phyloP scores from a whole-genome alignment of 2,113 vertebrate genomes.

The Rhinopithecus roxellana region DNA sequence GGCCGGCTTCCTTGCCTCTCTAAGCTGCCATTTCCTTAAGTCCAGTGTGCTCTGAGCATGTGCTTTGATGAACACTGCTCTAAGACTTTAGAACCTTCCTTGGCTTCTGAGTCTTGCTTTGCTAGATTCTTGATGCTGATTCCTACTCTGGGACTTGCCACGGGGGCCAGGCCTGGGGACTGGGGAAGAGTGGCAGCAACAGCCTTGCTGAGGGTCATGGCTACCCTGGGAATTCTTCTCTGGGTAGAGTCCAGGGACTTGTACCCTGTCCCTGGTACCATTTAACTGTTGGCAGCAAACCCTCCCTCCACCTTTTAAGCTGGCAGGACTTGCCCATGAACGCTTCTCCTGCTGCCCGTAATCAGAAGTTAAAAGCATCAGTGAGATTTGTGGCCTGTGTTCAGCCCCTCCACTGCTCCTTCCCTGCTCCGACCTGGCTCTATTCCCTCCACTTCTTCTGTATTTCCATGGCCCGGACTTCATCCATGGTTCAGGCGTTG shows the following conservation, averaged over 20 bases:
- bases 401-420: background rate
- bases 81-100: background rate
- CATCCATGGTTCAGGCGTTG: background rate
- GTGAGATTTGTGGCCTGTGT: background rate
- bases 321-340: background rate
- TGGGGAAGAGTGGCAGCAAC: background rate
- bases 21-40: background rate
- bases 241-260: background rate
- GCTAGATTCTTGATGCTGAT: background rate
- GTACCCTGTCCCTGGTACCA: background rate
- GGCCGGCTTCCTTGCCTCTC: background rate
- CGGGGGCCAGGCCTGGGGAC: background rate
- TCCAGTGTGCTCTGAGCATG: background rate
- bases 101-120: background rate
- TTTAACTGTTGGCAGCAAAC: background rate
- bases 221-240: background rate
- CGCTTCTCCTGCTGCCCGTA: background rate
- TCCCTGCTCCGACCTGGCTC: background rate
- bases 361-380: too few species aligned
- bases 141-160: background rate
- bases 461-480: background rate
- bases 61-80: background rate
- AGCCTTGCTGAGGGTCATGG: background rate
- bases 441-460: background rate
- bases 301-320: background rate